phyloP scores from a whole-genome alignment of 2,797 vertebrate genomes.

The Takifugu ocellatus region DNA sequence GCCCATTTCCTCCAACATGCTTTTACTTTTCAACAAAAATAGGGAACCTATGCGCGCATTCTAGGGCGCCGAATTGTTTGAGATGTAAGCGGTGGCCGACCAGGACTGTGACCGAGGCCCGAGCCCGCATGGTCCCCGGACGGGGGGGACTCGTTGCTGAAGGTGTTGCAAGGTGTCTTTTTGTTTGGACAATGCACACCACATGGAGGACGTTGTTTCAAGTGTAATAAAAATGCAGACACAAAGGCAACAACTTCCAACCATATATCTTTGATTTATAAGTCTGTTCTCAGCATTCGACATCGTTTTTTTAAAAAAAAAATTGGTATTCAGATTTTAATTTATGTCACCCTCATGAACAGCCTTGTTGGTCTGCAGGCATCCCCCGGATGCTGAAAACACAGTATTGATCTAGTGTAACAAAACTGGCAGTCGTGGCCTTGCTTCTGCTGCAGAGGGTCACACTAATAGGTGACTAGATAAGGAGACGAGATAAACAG shows the following conservation, averaged over 20 bases:
- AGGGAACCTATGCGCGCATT: too few relatives aligned
- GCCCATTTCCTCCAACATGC: not conserved
- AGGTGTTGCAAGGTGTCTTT: slow-evolving; percentile 1
- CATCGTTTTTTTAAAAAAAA: too few relatives aligned
- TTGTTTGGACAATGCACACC: slow-evolving; percentile 3
- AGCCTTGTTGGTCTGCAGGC: too few relatives aligned
- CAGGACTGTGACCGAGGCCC: slow-evolving; percentile 32
- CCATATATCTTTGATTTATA: too few relatives aligned
- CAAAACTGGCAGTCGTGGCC: slow-evolving; percentile 19
- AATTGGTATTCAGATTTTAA: too few relatives aligned
- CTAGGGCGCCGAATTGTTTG: not conserved
- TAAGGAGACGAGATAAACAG: too few relatives aligned
- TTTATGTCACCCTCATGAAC: too few relatives aligned
- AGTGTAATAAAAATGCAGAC: not conserved
- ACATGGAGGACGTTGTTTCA: slow-evolving; percentile 1
- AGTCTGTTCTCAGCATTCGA: too few relatives aligned
- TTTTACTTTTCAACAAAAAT: too few relatives aligned
- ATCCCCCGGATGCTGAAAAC: slow-evolving; percentile 30
- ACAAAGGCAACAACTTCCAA: slow-evolving; percentile 8
- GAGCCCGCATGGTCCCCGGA: slow-evolving; percentile 10
- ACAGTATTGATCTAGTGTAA: slow-evolving; percentile 48
- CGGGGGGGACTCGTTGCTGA: slow-evolving; percentile 4
- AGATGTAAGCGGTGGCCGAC: not conserved
- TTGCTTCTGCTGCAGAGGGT: slow-evolving; percentile 37
- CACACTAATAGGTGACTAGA: slow-evolving; percentile 4